Base-by-base conservation (phyloP, 2,113 vertebrate species). In the Leptosomus discolor region DNA sequence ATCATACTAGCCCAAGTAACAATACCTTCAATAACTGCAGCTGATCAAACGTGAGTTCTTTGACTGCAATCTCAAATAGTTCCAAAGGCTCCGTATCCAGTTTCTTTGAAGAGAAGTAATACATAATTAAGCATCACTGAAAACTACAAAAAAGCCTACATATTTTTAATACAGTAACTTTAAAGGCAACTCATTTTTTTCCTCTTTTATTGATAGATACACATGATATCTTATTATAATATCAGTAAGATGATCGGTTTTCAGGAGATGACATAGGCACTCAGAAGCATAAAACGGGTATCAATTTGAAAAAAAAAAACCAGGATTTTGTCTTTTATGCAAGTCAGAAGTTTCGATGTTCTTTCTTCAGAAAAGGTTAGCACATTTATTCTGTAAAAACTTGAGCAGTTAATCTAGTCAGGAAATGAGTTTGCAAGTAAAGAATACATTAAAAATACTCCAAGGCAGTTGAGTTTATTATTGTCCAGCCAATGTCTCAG, bases 41-140 rank as follows among this genome's bases (percentile, higher is more conserved):
- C 92, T 99, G 99, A 94, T 99, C 98, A 97, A 98, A 99, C 0
- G 99, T 99, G 92, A 99, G 97, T 94, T 99, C 99, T 96, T 99
- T 99, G 34, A 99, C 99, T 75, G 99, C 99, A 86, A 99, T 99
- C 98, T 99, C 99, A 87, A 99, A 98, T 61, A 99, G 97, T 96
- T 99, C 99, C 95, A 98, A 88, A 75, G 99, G 98, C 65, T 98
- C 98, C 0, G 98, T 98, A 85, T 99, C 98, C 92, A 98, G 98
- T 99, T 99, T 99, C 99, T 99, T 97, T 91, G 83, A 97, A 74
- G 46, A 90, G 54, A 91, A 94, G 45, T 12, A 93, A 82, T 20
- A 84, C 4, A 53, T 34, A 43, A 77, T 45, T 70, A 84, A 85
- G 43, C 34, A 80, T 34, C 14, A 39, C 26, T 48, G 37, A 89